phyloP scores from a whole-genome alignment of 2,797 vertebrate genomes.

The Nyctalus aviator region DNA sequence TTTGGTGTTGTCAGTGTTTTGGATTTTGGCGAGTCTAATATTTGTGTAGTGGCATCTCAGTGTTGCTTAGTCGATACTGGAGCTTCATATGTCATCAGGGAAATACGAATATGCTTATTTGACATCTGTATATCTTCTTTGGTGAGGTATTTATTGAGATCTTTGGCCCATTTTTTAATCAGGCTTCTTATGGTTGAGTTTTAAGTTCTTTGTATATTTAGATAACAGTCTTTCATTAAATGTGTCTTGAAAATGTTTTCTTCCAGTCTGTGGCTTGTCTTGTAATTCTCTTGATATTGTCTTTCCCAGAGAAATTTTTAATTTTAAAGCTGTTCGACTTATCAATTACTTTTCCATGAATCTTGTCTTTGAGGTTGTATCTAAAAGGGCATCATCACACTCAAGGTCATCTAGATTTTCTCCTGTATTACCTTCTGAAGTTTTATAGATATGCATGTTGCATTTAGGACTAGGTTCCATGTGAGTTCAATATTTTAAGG shows the following conservation, averaged over 20 bases:
- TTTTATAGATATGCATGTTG: not conserved
- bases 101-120: not conserved
- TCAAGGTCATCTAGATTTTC: not conserved
- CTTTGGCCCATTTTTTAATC: not conserved
- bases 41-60: not conserved
- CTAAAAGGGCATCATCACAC: not conserved
- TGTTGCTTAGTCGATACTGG: not conserved
- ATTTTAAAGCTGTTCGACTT: not conserved
- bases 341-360: not conserved
- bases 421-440: not conserved
- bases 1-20: not conserved
- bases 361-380: not conserved
- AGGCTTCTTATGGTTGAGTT: not conserved
- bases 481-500: not conserved
- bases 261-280: not conserved
- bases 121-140: not conserved
- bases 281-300: not conserved
- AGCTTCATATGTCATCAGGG: not conserved
- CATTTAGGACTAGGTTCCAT: not conserved
- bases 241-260: not conserved
- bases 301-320: not conserved
- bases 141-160: not conserved
- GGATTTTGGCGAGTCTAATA: not conserved
- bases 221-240: not conserved
- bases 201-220: not conserved